A percentile compares a stretch with the other conserved stretches of the same genome.
Conservation (phyloP, 1,140 invertebrate genomes). For the Dreissena rostriformis region DNA sequence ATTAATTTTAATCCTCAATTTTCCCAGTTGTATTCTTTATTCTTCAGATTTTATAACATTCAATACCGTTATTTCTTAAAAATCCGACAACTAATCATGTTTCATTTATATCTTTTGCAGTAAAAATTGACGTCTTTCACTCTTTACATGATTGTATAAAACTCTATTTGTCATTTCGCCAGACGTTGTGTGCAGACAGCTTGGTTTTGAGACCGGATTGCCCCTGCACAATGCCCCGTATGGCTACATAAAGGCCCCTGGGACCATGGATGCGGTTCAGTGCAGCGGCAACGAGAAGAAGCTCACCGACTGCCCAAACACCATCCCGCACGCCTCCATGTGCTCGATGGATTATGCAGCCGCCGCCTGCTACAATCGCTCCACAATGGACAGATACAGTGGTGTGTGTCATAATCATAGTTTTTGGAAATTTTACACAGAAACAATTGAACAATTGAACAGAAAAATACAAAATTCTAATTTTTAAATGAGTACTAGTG, state of each 20-base stretch:
- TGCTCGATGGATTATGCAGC: conserved; percentile 66
- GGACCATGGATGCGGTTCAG: conserved; percentile 52
- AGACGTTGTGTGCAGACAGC: conserved; percentile 67
- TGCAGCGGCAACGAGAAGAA: conserved; percentile 66
- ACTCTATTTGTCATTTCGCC: conserved; percentile 12
- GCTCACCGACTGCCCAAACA: conserved; percentile 61
- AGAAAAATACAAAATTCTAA: too few relatives aligned
- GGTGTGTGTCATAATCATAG: neutral
- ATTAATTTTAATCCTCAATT: too few relatives aligned
- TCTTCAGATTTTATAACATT: neutral
- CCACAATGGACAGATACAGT: neutral
- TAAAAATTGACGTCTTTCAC: too few relatives aligned
- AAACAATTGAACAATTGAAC: too few relatives aligned
- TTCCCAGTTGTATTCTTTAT: too few relatives aligned
- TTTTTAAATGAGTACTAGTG: too few relatives aligned
- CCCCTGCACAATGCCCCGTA: conserved; percentile 64
- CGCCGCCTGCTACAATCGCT: conserved; percentile 67
- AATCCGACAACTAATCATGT: neutral
- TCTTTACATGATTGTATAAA: neutral
- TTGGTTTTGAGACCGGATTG: conserved; percentile 63
- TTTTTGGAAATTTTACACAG: too few relatives aligned
- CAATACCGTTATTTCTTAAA: neutral
- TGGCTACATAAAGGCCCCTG: conserved; percentile 60
- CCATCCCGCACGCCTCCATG: conserved; percentile 12
- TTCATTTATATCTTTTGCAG: neutral